Evolutionary conservation across 2,888 invertebrate genomes (phyloP), one percentile per base, ranked within the genome.

Genomic region (Tipula vernalis): DNA sequence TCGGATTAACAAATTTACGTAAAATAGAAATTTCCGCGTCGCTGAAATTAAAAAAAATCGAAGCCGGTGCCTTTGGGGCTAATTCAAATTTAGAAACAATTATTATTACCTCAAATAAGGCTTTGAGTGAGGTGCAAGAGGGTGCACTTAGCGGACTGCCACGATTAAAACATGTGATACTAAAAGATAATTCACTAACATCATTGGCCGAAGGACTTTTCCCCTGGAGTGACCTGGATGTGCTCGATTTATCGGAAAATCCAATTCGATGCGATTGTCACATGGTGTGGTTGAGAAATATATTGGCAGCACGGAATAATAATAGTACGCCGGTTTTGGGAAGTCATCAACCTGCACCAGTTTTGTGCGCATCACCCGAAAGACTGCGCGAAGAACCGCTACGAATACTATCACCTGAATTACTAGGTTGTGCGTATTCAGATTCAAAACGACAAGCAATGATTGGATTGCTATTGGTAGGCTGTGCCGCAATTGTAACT

Each of bases 21-120:
- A 93, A 94, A 87, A 91, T 97, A 87, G 96, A 97, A 89, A 94
- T 97, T 10, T 95, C 95, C 0, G 97, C 96, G 3, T 96, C 96
- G 0, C 94, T 95, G 86, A 93, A 95, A 88, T 91, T 97, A 86
- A 94, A 94, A 87, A 93, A 93, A 87, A 93, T 97, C 15, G 95
- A 96, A 89, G 95, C 95, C 88, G 96, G 96, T 36, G 96, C 96
- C 3, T 96, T 97, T 88, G 93, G 94, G 87, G 95, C 95, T 89
- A 97, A 97, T 90, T 93, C 96, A 57, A 97, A 97, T 90, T 92
- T 97, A 88, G 97, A 97, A 91, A 94, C 94, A 0, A 92, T 97
- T 12, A 93, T 95, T 87, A 91, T 97, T 83, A 95, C 95, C 83
- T 95, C 95, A 90, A 97, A 97, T 90, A 96, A 96, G 90, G 94